phyloP scores from a whole-genome alignment of 2,888 invertebrate genomes.

The Trisateles emortualis region DNA sequence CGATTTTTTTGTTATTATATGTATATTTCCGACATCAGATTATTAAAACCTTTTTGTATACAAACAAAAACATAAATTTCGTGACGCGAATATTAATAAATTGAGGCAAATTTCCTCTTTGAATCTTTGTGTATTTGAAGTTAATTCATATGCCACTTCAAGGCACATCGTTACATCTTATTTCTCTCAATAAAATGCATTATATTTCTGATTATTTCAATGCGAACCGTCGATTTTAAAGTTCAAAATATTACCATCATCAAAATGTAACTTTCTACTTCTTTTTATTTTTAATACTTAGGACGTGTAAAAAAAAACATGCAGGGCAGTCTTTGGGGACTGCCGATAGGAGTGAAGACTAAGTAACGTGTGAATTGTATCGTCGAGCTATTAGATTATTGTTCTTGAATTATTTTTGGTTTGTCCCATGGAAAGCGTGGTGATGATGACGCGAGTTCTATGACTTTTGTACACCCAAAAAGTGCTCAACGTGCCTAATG shows the following conservation, averaged over 20 bases:
- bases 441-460: too few species aligned
- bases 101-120: slow-evolving; percentile 1
- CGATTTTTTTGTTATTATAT: background rate
- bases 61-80: slow-evolving; percentile 23
- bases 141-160: slow-evolving; percentile 15
- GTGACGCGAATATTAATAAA: slow-evolving; percentile 9
- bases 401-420: too few species aligned
- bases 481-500: too few species aligned
- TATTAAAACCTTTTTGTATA: background rate
- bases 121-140: slow-evolving; percentile 10
- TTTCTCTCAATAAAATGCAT: slow-evolving; percentile 28
- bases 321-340: too few species aligned
- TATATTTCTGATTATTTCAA: slow-evolving; percentile 19
- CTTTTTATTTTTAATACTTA: slow-evolving; percentile 17
- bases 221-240: slow-evolving; percentile 13
- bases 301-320: too few species aligned
- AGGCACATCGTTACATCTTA: slow-evolving; percentile 23
- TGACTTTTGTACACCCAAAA: too few species aligned
- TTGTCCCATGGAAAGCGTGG: too few species aligned
- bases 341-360: too few species aligned
- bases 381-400: too few species aligned
- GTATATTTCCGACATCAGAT: too few species aligned
- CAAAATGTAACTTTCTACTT: slow-evolving; percentile 25
- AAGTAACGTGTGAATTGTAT: too few species aligned
- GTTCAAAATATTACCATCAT: slow-evolving; percentile 21